Evolutionary conservation across 2,888 invertebrate species (phyloP).

Genomic region (Zygogramma bicolorata): DNA sequence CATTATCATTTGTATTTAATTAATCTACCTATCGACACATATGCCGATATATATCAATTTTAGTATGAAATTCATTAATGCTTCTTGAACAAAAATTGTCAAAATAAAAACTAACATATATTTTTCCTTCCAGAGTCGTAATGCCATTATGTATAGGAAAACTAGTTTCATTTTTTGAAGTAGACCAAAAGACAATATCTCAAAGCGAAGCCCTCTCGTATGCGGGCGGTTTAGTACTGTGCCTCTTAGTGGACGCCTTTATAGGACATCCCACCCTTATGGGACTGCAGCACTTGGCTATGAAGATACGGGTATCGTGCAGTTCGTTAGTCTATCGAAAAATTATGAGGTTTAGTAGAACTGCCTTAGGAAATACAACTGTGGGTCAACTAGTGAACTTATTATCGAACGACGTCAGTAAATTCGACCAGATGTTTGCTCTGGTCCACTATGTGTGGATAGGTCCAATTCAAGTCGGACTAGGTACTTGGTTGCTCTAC

Average conservation of each 20-base stretch:
- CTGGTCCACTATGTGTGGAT: slow-evolving; percentile 89
- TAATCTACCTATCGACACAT: no score
- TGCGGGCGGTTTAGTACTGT: slow-evolving; percentile 76
- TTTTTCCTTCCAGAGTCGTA: slow-evolving; percentile 54
- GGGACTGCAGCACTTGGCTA: slow-evolving; percentile 84
- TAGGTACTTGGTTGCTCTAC: slow-evolving; percentile 71
- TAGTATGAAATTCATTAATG: no score
- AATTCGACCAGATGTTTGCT: slow-evolving; percentile 89
- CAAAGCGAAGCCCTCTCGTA: slow-evolving; percentile 79
- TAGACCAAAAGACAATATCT: slow-evolving; percentile 55
- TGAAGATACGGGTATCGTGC: slow-evolving; percentile 86
- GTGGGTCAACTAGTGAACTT: slow-evolving; percentile 67
- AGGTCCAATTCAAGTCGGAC: slow-evolving; percentile 73
- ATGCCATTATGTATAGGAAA: slow-evolving; percentile 72
- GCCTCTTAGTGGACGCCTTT: slow-evolving; percentile 56
- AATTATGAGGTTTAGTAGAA: slow-evolving; percentile 64
- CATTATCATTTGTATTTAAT: no score
- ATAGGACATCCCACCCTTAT: slow-evolving; percentile 86
- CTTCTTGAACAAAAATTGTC: neutral
- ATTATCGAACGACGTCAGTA: slow-evolving; percentile 77
- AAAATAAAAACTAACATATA: neutral
- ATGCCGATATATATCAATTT: no score
- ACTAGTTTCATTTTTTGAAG: slow-evolving; percentile 74
- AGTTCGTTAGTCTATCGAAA: slow-evolving; percentile 78
- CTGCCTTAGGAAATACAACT: slow-evolving; percentile 72